Conservation (phyloP, 2,113 vertebrate species). For the Ia io region DNA sequence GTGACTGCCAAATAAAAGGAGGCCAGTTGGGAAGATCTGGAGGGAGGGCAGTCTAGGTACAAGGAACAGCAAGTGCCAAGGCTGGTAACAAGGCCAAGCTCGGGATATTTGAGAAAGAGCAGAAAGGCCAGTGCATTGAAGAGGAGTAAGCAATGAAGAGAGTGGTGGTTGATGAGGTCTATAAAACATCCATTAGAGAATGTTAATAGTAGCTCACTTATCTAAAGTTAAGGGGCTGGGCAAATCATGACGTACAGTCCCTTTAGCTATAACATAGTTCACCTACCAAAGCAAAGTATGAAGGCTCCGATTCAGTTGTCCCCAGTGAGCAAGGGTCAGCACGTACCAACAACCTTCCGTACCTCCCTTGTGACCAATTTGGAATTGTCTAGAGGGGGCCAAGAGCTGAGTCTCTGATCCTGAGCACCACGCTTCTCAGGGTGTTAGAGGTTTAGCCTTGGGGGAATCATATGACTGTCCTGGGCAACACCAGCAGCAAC, state of each 20-base stretch:
- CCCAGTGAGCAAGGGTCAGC: not conserved
- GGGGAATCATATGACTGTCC: not conserved
- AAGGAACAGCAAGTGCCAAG: not conserved
- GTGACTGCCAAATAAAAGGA: not conserved
- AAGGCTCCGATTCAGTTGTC: not conserved
- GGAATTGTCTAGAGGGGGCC: not conserved
- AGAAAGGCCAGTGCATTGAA: not conserved
- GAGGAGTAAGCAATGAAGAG: not conserved
- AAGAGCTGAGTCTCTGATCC: not conserved
- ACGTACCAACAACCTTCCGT: not conserved
- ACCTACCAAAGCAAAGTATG: not conserved
- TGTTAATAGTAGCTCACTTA: not conserved
- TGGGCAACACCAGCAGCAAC: not conserved
- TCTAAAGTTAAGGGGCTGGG: not conserved
- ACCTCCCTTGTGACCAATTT: not conserved
- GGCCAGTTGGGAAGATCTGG: not conserved
- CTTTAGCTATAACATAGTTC: not conserved
- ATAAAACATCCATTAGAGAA: not conserved
- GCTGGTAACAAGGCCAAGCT: not conserved
- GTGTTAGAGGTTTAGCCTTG: not conserved
- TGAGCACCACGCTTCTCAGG: not conserved
- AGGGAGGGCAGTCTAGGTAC: not conserved
- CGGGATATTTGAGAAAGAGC: not conserved
- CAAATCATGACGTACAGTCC: not conserved
- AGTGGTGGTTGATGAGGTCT: no score